A percentile compares a stretch with the other conserved stretches of the same genome.
phyloP scores from a whole-genome alignment of 2,113 vertebrate genomes.

The Craseonycteris thonglongyai region DNA sequence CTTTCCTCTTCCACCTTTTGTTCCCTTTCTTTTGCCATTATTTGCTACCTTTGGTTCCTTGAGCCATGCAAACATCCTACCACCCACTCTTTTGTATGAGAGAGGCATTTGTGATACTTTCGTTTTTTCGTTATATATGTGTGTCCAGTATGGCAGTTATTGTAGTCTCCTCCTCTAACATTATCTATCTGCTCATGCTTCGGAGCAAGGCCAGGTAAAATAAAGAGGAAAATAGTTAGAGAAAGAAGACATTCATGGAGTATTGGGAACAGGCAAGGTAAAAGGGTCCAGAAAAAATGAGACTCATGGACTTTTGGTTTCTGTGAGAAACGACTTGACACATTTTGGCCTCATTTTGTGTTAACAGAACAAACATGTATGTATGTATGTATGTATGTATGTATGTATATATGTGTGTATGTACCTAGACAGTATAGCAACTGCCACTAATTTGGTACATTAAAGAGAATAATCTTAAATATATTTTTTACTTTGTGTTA shows the following conservation, averaged over 20 bases:
- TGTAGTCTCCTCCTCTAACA: not conserved
- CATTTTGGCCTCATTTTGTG: not conserved
- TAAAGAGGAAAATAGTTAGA: not conserved
- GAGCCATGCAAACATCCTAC: not conserved
- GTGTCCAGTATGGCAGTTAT: conserved; percentile 4
- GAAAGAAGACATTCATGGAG: not conserved
- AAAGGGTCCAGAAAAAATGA: not conserved
- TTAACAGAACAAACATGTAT: not conserved
- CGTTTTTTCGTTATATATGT: not conserved
- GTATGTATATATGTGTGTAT: too few species aligned
- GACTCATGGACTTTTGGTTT: not conserved
- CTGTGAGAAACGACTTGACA: not conserved
- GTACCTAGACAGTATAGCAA: not conserved
- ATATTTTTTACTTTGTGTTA: too few species aligned
- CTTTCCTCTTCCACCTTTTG: not conserved
- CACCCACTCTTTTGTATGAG: not conserved
- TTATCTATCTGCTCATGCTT: not conserved
- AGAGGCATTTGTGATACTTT: not conserved
- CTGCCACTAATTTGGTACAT: not conserved
- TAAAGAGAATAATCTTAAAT: not conserved
- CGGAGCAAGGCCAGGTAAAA: not conserved
- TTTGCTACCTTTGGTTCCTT: not conserved
- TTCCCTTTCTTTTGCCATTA: not conserved
- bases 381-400: not conserved
- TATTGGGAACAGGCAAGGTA: not conserved